Conservation (phyloP, 1,140 invertebrate species). For the Thaumetopoea pityocampa region DNA sequence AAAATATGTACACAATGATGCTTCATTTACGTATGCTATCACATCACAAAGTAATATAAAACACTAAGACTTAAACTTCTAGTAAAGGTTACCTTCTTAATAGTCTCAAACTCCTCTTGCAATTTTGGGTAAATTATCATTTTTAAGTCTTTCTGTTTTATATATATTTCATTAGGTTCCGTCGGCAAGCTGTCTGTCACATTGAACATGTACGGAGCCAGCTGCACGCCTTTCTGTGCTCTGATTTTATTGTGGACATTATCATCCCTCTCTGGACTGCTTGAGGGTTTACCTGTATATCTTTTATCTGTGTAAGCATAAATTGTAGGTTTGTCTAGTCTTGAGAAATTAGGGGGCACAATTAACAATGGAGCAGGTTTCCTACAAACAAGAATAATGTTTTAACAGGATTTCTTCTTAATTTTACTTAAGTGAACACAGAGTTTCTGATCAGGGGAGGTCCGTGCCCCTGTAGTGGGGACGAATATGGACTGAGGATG, state of each 20-base stretch:
- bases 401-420: neutral
- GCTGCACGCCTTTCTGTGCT: conserved; percentile 74
- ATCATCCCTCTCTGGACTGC: conserved; percentile 44
- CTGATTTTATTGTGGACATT: conserved; percentile 48
- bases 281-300: conserved; percentile 36
- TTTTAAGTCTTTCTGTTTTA: conserved; percentile 44
- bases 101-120: conserved; percentile 59
- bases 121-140: conserved; percentile 71
- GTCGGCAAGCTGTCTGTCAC: conserved; percentile 71
- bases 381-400: conserved; percentile 42
- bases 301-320: conserved; percentile 73
- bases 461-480: too few relatives aligned
- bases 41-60: too few relatives aligned
- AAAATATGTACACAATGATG: too few relatives aligned
- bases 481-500: too few relatives aligned
- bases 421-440: too few relatives aligned
- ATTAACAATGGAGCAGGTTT: conserved; percentile 81
- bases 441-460: too few relatives aligned
- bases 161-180: conserved; percentile 68
- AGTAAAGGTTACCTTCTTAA: conserved; percentile 56
- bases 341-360: conserved; percentile 85
- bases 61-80: too few relatives aligned
- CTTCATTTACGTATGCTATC: too few relatives aligned
- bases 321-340: conserved; percentile 82
- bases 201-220: conserved; percentile 76